Base-by-base conservation (phyloP, 2,888 invertebrate species). In the Muschampia staudingeri region DNA sequence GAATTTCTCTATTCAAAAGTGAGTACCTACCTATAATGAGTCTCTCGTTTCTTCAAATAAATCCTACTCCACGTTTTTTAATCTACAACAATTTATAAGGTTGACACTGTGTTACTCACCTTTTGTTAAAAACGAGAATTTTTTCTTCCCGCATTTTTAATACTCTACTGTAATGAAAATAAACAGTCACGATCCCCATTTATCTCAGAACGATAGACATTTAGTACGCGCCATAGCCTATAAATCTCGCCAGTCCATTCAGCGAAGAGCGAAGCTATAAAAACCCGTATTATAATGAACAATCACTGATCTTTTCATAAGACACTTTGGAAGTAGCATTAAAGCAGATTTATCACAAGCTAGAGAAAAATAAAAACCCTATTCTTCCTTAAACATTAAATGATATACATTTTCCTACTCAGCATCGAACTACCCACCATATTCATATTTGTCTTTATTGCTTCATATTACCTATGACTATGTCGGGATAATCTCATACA, bases 201-300 rank as follows among this genome's bases (percentile, higher is more conserved):
- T 80, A 80, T 75, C 67, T 69, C 73, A 40, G 80, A 52, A 75
- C 37, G 79, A 73, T 69, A 75, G 80, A 75, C 52, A 75, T 75
- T 80, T 75, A 69, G 80, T 52, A 78, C 61, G 34, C 73, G 34
- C 61, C 67, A 73, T 73, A 73, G 73, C 75, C 80, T 52, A 75
- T 79, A 67, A 75, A 73, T 69, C 80, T 67, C 69, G 40, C 52
- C 48, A 42, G 79, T 73, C 79, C 75, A 75, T 80, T 80, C 69
- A 69, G 30, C 65, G 67, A 69, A 52, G 67, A 75, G 30, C 48
- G 44, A 9, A 37, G 84, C 86, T 85, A 90, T 88, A 91, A 89
- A 90, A 89, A 85, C 83, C 82, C 85, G 80, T 88, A 88, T 88
- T 87, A 90, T 89, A 88, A 89, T 88, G 87, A 87, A 87, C 86